Percentiles rank a stretch among this genome's conserved stretches.
These are phyloP conservation scores for Choloepus hoffmanni DNA, from an alignment of 2,113 vertebrate genomes.

Conservation along the genomic window DNA sequence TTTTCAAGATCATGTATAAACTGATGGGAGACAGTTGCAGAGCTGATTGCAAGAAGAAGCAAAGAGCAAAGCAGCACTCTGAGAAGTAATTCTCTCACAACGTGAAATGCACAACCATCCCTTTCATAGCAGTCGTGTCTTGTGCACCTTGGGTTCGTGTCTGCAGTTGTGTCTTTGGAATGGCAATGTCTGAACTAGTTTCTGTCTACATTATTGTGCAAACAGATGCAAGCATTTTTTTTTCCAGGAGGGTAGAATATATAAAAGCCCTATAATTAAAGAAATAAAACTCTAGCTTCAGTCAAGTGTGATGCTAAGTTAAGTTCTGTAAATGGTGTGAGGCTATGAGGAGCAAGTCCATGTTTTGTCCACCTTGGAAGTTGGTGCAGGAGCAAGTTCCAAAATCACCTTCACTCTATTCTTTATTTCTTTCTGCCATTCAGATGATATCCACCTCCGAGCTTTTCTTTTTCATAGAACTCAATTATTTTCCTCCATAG, in stretches of 20 bases:
- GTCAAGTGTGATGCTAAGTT: no score
- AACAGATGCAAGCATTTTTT: neutral
- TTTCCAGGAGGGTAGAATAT: neutral
- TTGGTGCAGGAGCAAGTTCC: neutral
- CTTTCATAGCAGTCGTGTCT: no score
- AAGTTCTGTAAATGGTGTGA: no score
- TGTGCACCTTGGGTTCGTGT: no score
- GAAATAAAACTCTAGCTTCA: neutral
- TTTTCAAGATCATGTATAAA: neutral
- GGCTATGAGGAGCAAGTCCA: rapidly evolving
- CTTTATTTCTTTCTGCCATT: neutral
- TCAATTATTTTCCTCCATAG: neutral
- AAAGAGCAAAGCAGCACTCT: neutral
- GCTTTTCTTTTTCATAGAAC: neutral
- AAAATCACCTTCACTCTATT: neutral
- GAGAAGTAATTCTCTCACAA: neutral
- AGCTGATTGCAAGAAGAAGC: neutral
- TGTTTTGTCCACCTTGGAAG: no score
- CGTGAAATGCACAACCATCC: neutral
- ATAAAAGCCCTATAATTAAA: neutral
- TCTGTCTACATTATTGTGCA: neutral
- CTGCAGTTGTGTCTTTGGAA: neutral
- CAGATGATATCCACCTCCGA: no score
- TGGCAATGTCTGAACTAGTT: neutral
- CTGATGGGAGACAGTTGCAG: rapidly evolving